phyloP scores from a whole-genome alignment of 1,140 invertebrate genomes.

The Magallana angulata region DNA sequence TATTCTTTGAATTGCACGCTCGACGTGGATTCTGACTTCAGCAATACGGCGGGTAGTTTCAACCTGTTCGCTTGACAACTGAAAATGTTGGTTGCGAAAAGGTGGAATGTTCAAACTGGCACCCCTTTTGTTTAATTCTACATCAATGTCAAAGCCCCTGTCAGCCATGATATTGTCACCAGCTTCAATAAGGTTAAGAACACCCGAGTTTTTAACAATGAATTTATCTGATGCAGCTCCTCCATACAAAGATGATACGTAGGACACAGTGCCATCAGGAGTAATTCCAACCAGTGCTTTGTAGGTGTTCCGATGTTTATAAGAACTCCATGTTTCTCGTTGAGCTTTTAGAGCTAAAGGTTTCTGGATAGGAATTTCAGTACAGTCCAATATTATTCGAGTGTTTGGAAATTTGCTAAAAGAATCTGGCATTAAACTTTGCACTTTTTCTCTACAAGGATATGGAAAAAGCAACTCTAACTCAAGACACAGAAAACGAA shows the following conservation, averaged over 20 bases:
- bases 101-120: conserved; percentile 25
- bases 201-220: conserved; percentile 64
- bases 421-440: too few relatives aligned
- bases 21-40: conserved; percentile 53
- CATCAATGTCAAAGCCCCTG: conserved; percentile 56
- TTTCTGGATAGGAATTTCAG: too few relatives aligned
- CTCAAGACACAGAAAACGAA: too few relatives aligned
- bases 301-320: too few relatives aligned
- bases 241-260: conserved; percentile 32
- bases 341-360: too few relatives aligned
- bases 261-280: neutral
- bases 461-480: too few relatives aligned
- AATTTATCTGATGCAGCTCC: conserved; percentile 62
- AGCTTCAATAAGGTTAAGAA: conserved; percentile 59
- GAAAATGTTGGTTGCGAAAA: conserved; percentile 5
- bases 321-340: too few relatives aligned
- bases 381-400: too few relatives aligned
- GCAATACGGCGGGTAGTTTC: too few relatives aligned
- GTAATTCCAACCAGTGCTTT: too few relatives aligned
- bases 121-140: conserved; percentile 27
- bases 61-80: conserved; percentile 50
- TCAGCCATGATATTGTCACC: conserved; percentile 62
- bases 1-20: conserved; percentile 47
- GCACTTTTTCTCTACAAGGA: too few relatives aligned
- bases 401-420: too few relatives aligned